Conservation (phyloP, 1,140 invertebrate genomes). For the Varroa destructor region DNA sequence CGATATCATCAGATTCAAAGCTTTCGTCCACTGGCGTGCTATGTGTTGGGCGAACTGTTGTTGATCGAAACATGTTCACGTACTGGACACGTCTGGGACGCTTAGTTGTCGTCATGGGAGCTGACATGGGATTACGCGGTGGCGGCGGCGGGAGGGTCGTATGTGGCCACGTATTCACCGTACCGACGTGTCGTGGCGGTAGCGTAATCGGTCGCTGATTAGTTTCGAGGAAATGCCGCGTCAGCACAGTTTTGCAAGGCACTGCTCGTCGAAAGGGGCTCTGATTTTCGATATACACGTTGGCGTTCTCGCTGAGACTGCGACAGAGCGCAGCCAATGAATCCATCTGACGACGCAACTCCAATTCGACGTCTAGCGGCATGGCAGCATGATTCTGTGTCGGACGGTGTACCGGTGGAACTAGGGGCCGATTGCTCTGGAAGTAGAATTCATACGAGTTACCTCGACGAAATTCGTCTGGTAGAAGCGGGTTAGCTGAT, state of each 20-base stretch:
- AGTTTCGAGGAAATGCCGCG: constrained; percentile 20
- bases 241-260: constrained; percentile 18
- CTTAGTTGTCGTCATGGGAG: not conserved
- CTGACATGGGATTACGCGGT: not conserved
- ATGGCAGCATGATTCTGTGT: not conserved
- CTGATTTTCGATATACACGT: constrained; percentile 25
- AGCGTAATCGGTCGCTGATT: constrained; percentile 11
- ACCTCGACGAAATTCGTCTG: constrained; percentile 12
- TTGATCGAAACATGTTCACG: constrained; percentile 3
- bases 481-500: constrained; percentile 5
- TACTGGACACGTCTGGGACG: constrained; percentile 16
- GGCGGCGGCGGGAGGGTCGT: not conserved
- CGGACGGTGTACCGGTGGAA: constrained; percentile 4
- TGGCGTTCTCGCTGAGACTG: constrained; percentile 26
- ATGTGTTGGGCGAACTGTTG: not conserved
- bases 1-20: not conserved
- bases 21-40: not conserved
- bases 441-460: constrained; percentile 26
- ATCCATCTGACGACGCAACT: constrained; percentile 11
- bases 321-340: constrained; percentile 1
- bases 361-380: constrained; percentile 1
- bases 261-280: constrained; percentile 8
- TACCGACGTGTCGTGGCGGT: constrained; percentile 1
- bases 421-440: constrained; percentile 24
- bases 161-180: not conserved